Percentiles rank a stretch among this genome's conserved stretches.
Conservation (phyloP, 2,113 vertebrate genomes). For the Mixornis gularis region DNA sequence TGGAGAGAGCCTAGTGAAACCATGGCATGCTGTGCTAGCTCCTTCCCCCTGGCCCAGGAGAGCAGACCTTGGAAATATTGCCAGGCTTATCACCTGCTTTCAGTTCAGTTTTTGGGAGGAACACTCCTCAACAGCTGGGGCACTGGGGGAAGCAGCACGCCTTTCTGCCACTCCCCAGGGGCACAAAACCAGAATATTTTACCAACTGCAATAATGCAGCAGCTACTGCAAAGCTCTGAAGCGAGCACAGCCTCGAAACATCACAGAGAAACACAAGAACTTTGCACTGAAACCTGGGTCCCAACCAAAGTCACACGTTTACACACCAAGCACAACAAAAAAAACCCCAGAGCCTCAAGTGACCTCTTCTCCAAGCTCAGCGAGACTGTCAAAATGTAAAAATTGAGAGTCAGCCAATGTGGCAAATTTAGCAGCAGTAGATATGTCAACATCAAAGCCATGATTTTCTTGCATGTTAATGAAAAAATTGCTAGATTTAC, state of each 20-base stretch:
- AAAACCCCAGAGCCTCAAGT: not conserved
- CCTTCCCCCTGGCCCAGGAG: not conserved
- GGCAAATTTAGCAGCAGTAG: not conserved
- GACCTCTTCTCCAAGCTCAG: not conserved
- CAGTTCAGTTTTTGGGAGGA: not conserved
- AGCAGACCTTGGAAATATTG: not conserved
- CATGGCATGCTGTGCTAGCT: not conserved
- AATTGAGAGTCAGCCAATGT: rapidly evolving
- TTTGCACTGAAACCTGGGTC: not conserved
- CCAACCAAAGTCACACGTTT: not conserved
- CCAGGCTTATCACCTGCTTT: not conserved
- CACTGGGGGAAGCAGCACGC: not conserved
- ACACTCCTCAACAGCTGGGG: not conserved
- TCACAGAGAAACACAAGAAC: not conserved
- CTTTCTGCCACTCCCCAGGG: not conserved
- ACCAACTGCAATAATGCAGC: not conserved
- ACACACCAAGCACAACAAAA: not conserved
- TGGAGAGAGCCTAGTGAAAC: not conserved
- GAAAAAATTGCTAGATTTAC: not conserved
- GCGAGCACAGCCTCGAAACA: not conserved
- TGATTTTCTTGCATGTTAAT: not conserved
- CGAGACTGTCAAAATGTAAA: not conserved
- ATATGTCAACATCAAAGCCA: not conserved
- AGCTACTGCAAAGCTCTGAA: not conserved
- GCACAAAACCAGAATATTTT: not conserved